phyloP scores from a whole-genome alignment of 2,797 vertebrate species.

The Acanthurus leucopareius region DNA sequence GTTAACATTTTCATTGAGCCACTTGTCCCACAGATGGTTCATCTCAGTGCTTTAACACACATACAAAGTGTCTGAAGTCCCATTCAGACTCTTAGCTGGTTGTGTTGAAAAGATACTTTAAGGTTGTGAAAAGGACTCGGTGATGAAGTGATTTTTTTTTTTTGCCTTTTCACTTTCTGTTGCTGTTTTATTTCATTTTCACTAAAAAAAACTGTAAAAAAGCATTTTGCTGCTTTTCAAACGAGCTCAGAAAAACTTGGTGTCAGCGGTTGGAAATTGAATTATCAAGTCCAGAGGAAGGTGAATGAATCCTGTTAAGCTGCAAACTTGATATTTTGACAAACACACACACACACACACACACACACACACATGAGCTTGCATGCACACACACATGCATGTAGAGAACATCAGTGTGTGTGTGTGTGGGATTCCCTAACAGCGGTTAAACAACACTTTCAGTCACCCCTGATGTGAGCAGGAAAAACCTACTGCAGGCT shows the following conservation, averaged over 20 bases:
- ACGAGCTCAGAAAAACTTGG: neutral
- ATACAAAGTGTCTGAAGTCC: slow-evolving; percentile 7
- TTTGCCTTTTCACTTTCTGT: neutral
- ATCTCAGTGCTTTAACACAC: slow-evolving; percentile 4
- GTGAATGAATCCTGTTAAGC: slow-evolving; percentile 24
- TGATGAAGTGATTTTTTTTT: neutral
- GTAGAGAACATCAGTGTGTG: slow-evolving; percentile 5
- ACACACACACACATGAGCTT: too few relatives aligned
- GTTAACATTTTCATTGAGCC: too few relatives aligned
- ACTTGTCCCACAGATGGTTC: neutral
- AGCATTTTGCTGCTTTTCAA: slow-evolving; percentile 10
- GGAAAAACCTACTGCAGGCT: slow-evolving; percentile 72
- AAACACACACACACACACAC: neutral
- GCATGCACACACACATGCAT: slow-evolving; percentile 9
- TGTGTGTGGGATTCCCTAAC: slow-evolving; percentile 55
- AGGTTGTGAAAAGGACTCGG: neutral
- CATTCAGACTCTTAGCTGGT: neutral
- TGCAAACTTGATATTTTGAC: slow-evolving; percentile 7
- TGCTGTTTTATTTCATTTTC: neutral
- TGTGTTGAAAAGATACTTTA: slow-evolving; percentile 22
- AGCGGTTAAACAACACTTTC: slow-evolving; percentile 66
- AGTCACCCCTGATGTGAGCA: slow-evolving; percentile 65
- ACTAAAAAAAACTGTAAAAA: neutral
- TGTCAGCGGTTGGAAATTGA: slow-evolving; percentile 32
- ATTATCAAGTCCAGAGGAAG: slow-evolving; percentile 23